These are phyloP conservation scores for Graptemys geographica DNA, from an alignment of 2,797 vertebrate genomes.

Conservation along the genomic window DNA sequence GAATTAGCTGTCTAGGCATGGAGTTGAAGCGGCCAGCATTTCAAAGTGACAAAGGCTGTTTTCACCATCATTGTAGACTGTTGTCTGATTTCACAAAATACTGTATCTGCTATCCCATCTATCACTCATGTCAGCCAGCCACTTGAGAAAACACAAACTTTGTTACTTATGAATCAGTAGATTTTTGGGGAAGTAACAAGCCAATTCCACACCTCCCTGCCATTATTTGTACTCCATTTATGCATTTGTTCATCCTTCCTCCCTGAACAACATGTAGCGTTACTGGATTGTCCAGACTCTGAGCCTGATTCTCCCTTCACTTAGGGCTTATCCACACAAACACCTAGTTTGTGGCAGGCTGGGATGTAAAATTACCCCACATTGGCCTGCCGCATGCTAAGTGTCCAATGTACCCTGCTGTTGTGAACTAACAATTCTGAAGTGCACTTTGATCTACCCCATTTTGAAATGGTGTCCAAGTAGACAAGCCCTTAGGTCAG, in stretches of 20 bases:
- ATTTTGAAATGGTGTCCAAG: not conserved
- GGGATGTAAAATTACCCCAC: not conserved
- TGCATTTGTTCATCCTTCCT: not conserved
- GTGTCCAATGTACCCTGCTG: not conserved
- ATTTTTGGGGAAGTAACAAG: slow-evolving; percentile 7
- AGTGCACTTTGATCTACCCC: not conserved
- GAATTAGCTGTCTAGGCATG: not conserved
- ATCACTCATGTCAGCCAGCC: not conserved
- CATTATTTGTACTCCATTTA: not conserved
- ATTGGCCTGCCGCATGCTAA: not conserved
- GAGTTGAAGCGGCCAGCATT: not conserved
- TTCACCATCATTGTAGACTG: not conserved
- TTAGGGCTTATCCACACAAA: not conserved
- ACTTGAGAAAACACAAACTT: not conserved
- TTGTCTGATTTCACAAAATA: not conserved
- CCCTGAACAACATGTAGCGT: not conserved
- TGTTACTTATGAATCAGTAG: not conserved
- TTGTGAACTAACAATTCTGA: not conserved
- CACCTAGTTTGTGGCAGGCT: not conserved
- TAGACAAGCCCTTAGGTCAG: not conserved
- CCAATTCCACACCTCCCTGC: not conserved
- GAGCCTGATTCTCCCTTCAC: not conserved
- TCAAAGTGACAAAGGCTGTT: not conserved
- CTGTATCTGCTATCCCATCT: not conserved
- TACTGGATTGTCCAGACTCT: not conserved